A percentile compares a stretch with the other conserved stretches of the same genome.
Evolutionary conservation across 2,888 invertebrate species (phyloP).

Genomic region (Scotopteryx bipunctaria): DNA sequence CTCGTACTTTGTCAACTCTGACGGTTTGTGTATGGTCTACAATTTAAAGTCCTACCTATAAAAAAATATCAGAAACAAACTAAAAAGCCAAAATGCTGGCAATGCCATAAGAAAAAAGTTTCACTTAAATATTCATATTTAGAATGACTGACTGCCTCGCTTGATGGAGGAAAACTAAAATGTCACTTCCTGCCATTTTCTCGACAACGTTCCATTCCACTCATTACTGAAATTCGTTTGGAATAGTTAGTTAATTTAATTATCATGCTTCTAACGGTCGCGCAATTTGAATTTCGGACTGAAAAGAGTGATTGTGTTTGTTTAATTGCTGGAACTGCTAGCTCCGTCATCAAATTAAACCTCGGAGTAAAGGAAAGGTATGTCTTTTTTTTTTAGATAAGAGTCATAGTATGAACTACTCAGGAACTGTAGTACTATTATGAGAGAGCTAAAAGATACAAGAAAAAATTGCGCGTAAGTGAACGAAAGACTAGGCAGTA

Average conservation of each 20-base stretch:
- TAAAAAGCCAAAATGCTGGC: too few species aligned
- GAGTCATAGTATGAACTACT: too few species aligned
- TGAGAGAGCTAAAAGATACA: too few species aligned
- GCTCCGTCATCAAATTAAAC: slow-evolving; percentile 18
- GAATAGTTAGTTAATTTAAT: slow-evolving; percentile 53
- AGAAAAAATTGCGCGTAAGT: too few species aligned
- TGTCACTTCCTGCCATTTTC: slow-evolving; percentile 32
- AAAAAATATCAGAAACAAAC: too few species aligned
- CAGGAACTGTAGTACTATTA: too few species aligned
- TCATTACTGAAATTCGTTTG: slow-evolving; percentile 40
- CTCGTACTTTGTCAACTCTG: too few species aligned
- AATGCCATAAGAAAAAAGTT: too few species aligned
- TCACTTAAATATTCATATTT: not conserved
- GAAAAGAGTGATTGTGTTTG: slow-evolving; percentile 25
- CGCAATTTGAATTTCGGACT: slow-evolving; percentile 22
- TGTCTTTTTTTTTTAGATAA: too few species aligned
- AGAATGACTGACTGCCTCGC: not conserved
- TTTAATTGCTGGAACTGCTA: slow-evolving; percentile 25
- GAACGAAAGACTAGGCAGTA: too few species aligned
- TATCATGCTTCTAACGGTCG: slow-evolving; percentile 45
- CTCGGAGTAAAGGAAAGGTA: slow-evolving; percentile 4
- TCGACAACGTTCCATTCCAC: slow-evolving; percentile 21
- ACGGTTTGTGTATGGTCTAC: too few species aligned
- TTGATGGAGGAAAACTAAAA: slow-evolving; percentile 20
- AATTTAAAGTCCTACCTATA: too few species aligned